phyloP scores from a whole-genome alignment of 2,888 invertebrate genomes.

The Graphium colonna region DNA sequence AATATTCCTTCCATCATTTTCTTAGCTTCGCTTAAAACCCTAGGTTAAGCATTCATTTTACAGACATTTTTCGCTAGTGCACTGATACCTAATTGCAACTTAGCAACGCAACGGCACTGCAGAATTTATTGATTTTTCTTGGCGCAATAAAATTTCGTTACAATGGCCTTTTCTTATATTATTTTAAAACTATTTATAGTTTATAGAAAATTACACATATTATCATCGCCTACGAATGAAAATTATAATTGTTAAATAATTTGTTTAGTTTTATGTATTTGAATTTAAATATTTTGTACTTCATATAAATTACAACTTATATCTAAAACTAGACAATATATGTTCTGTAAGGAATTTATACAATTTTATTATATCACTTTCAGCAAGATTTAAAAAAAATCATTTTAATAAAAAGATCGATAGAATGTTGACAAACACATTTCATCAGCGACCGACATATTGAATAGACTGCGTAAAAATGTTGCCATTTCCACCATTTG shows the following conservation, averaged over 20 bases:
- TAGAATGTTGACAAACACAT: conserved; percentile 72
- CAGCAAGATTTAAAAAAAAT: conserved; percentile 6
- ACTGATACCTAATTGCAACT: conserved; percentile 35
- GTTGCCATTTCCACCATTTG: conserved; percentile 39
- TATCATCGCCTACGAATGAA: background rate
- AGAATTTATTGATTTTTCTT: conserved; percentile 42
- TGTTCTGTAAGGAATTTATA: background rate
- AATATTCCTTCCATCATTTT: conserved; percentile 62
- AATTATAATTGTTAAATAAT: background rate
- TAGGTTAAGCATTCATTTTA: conserved; percentile 31
- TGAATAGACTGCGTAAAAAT: conserved; percentile 44
- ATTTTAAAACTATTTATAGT: background rate
- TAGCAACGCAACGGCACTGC: conserved; percentile 61
- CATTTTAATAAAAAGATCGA: conserved; percentile 45
- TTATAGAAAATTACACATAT: background rate
- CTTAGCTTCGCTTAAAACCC: conserved; percentile 11
- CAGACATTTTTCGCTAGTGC: conserved; percentile 1
- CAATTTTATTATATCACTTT: conserved; percentile 8
- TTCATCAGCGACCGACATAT: conserved; percentile 36
- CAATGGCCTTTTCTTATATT: conserved; percentile 19
- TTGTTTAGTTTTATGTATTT: background rate
- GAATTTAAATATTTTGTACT: background rate
- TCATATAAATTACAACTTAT: background rate
- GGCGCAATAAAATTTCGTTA: conserved; percentile 25
- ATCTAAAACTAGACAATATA: no score